Conservation (phyloP, 2,888 invertebrate genomes). For the Minunthozetes semirufus region DNA sequence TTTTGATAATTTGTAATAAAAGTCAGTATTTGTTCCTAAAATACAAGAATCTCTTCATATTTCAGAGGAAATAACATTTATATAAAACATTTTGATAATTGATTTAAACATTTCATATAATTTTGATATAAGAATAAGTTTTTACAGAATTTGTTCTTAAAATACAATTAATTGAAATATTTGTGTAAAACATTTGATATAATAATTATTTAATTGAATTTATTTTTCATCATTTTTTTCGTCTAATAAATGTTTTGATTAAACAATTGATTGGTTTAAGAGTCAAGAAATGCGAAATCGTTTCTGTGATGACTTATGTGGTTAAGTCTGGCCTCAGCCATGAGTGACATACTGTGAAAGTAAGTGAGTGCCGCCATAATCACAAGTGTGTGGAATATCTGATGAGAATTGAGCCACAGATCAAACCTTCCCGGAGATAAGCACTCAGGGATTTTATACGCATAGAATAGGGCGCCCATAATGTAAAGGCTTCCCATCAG, state of each 20-base stretch:
- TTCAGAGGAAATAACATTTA: too few relatives aligned
- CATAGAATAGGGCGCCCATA: conserved; percentile 90
- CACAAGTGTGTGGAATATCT: conserved; percentile 97
- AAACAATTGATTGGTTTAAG: background rate
- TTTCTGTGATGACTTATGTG: background rate
- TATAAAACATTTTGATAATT: too few relatives aligned
- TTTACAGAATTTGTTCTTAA: too few relatives aligned
- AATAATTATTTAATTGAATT: too few relatives aligned
- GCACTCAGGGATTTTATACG: conserved; percentile 88
- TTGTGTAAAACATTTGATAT: too few relatives aligned
- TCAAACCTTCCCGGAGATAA: conserved; percentile 96
- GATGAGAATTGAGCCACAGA: conserved; percentile 99
- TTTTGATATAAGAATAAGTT: too few relatives aligned
- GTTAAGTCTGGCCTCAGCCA: conserved; percentile 17
- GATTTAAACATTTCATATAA: too few relatives aligned
- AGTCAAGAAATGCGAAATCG: background rate
- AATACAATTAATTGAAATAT: too few relatives aligned
- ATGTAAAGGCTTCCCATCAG: conserved; percentile 94
- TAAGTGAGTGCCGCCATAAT: conserved; percentile 8
- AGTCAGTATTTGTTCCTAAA: too few relatives aligned
- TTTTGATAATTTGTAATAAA: too few relatives aligned
- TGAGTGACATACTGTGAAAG: conserved; percentile 29
- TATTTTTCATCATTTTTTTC: background rate
- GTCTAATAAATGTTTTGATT: background rate
- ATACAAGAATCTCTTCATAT: too few relatives aligned